Base-by-base conservation (phyloP, 2,888 invertebrate genomes). In the Stegana nigrithorax region DNA sequence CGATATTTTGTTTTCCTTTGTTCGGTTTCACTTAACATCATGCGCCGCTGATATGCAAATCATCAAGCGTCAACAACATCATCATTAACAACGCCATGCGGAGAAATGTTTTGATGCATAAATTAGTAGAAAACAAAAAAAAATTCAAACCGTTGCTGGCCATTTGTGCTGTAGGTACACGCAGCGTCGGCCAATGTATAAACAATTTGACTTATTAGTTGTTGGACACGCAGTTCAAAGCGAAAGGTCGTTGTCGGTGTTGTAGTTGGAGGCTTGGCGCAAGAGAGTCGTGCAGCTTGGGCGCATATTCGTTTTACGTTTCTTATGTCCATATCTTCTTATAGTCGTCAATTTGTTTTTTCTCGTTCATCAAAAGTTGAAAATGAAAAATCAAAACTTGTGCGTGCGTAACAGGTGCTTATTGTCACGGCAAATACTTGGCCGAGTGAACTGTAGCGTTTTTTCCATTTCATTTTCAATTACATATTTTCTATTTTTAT, bases 91-190 rank as follows among this genome's bases (percentile, higher is more conserved):
- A 59, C 42, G 7, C 6, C 42, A 2, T 1, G 21, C 14, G 68
- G 65, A 73, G 68, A 79, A 71, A 75, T 74, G 73, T 62, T 62
- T 67, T 70, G 73, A 74, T 73, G 75, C 67, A 73, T 77, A 65
- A 64, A 70, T 76, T 69, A 70, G 66, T 29, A 51, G 8, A 51
- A 6, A 50, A 4, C 25, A 23, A 51, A 32, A 58, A 39, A 50
- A 62, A 61, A 32, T n/a, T n/a, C 29, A 29, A 29, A 29, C 6
- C 29, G 10, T n/a, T n/a, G n/a, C n/a, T n/a, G n/a, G n/a, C n/a
- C n/a, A n/a, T n/a, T n/a, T n/a, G n/a, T n/a, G n/a, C n/a, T n/a
- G n/a, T n/a, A n/a, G n/a, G n/a, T n/a, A n/a, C n/a, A n/a, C n/a
- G n/a, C n/a, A n/a, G n/a, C n/a, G 57, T 64, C 64, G 55, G 32